Conservation (phyloP, 1,140 invertebrate genomes). For the Neodiprion virginianus region DNA sequence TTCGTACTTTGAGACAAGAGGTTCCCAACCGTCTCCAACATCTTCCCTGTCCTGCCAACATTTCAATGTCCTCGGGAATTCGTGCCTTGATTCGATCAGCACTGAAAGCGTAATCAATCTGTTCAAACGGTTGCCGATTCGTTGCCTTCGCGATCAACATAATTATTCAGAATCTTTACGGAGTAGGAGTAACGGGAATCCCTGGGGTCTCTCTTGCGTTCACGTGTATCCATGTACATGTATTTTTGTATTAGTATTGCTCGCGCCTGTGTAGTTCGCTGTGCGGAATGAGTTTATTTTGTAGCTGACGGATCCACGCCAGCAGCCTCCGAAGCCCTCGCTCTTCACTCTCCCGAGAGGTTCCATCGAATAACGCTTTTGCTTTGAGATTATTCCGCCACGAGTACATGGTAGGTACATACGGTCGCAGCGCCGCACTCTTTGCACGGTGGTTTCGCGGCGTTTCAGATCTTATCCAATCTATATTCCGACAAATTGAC, state of each 20-base stretch:
- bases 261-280: not conserved
- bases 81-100: no score
- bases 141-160: constrained; percentile 25
- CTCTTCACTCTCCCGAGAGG: constrained; percentile 9
- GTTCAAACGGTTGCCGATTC: not conserved
- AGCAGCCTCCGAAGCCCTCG: not conserved
- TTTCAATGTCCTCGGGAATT: no score
- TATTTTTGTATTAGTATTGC: not conserved
- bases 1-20: no score
- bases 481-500: no score
- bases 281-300: constrained; percentile 14
- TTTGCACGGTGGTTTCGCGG: not conserved
- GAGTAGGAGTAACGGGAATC: not conserved
- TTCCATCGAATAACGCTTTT: constrained; percentile 18
- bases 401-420: not conserved
- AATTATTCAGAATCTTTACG: constrained; percentile 25
- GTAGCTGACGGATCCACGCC: not conserved
- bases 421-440: not conserved
- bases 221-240: not conserved
- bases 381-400: constrained; percentile 21
- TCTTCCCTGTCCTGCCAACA: no score
- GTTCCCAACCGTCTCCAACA: no score
- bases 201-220: not conserved
- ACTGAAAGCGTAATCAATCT: not conserved
- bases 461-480: no score